A percentile compares a stretch with the other conserved stretches of the same genome.
Conservation (phyloP, 2,888 invertebrate species). For the Cheilosia vulpina region DNA sequence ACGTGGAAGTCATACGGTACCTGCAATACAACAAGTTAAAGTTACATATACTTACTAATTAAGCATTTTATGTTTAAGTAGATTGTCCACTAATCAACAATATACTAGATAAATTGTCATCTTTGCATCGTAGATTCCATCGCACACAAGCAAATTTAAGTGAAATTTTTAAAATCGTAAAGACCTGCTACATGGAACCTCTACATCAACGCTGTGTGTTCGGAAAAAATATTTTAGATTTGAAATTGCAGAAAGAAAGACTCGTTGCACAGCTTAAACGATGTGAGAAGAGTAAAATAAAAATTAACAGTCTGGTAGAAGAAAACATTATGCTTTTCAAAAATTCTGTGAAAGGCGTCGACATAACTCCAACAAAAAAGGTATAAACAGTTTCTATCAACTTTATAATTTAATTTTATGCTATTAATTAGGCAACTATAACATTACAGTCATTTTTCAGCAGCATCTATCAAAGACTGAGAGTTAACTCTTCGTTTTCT, state of each 20-base stretch:
- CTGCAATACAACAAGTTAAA: not conserved
- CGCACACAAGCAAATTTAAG: constrained; percentile 87
- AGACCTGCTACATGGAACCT: constrained; percentile 89
- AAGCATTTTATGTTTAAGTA: constrained; percentile 58
- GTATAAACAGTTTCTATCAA: not conserved
- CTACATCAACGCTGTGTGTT: constrained; percentile 89
- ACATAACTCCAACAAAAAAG: not conserved
- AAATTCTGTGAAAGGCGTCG: constrained; percentile 49
- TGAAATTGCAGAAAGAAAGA: constrained; percentile 80
- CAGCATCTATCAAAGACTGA: no score
- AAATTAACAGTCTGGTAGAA: constrained; percentile 79
- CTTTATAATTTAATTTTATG: no score
- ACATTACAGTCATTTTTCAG: no score
- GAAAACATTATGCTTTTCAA: constrained; percentile 81
- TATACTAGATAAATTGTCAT: constrained; percentile 78
- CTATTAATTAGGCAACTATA: no score
- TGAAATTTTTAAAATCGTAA: constrained; percentile 85
- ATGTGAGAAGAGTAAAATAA: constrained; percentile 80
- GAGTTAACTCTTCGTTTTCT: no score
- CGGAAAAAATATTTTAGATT: constrained; percentile 80
- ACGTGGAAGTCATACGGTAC: constrained; percentile 93
- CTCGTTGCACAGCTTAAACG: constrained; percentile 78
- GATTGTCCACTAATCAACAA: constrained; percentile 78
- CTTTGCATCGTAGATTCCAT: constrained; percentile 78
- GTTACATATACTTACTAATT: no score